These are phyloP conservation scores for Sebastes nivosus DNA, from an alignment of 2,797 vertebrate species.

Conservation along the genomic window DNA sequence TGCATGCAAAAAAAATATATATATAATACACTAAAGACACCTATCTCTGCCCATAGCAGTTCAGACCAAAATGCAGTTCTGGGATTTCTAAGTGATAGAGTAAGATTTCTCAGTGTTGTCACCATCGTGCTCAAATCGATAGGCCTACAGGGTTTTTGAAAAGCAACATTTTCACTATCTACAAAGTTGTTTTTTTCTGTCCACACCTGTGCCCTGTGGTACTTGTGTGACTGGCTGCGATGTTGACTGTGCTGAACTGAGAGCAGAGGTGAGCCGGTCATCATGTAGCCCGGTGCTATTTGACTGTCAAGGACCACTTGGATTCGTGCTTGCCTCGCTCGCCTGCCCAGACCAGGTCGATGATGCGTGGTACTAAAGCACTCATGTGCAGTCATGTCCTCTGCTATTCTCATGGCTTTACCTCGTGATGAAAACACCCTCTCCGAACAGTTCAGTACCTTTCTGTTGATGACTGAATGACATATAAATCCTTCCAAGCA, in stretches of 20 bases:
- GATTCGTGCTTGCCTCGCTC: neutral
- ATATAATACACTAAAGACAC: no score
- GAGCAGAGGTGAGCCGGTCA: constrained; percentile 10
- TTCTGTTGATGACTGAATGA: neutral
- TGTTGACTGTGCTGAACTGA: constrained; percentile 5
- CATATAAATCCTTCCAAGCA: neutral
- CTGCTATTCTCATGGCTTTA: neutral
- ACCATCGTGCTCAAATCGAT: neutral
- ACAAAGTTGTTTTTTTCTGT: neutral
- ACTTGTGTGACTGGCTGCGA: neutral
- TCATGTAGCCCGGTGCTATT: constrained; percentile 7
- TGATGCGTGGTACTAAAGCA: neutral
- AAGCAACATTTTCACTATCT: neutral
- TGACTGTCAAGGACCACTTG: constrained; percentile 29
- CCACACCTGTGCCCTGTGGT: neutral
- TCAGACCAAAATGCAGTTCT: neutral
- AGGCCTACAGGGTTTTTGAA: neutral
- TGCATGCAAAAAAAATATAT: no score
- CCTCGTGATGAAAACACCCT: neutral
- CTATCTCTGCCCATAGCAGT: neutral
- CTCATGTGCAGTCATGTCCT: neutral
- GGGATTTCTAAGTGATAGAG: neutral
- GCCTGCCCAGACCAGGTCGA: constrained; percentile 11
- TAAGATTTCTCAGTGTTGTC: neutral
- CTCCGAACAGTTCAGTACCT: neutral